Evolutionary conservation across 2,113 vertebrate genomes (phyloP), one percentile per base, ranked within the genome.

Genomic region (Festucalex cinctus): DNA sequence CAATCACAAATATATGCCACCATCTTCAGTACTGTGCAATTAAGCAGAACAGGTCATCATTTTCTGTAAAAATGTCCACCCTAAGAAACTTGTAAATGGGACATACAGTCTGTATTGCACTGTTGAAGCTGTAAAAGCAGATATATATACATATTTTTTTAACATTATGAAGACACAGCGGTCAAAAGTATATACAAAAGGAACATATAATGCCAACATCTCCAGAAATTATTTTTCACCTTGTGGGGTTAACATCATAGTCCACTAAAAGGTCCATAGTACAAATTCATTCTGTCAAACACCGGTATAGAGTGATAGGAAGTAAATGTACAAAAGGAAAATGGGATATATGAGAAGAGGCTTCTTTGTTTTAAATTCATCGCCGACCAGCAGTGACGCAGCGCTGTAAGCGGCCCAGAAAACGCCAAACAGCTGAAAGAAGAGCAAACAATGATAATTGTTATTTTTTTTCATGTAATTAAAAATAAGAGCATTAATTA

Each of bases 301-400:
- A n/a, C 97, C 97, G 57, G 96, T 99, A 88, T 99, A 99, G 73
- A 99, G 93, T 60, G 97, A 99, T 85, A 99, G 92, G 92, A 99
- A 99, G 93, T 99, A 99, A 87, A 99, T 99, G 85, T 99, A 99
- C 92, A 99, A 90, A 90, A 99, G 94, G 87, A 99, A 96, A 85
- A 99, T 98, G 65, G 97, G 97, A 85, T 99, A 99, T 88, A 99
- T 99, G 90, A 99, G 94, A 36, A 99, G 95, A 70, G 97, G 96
- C 87, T 99, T 99, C 95, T 99, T 99, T 2, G 95, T 98, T 92
- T 99, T 99, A 88, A 99, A 98, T 89, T 99, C 97, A 90, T 98
- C 97, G 83, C 96, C 95, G 6, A 98, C 97, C 53, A 99, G 93
- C 86, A 99, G 93, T 2, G 97, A 99, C 69, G 97, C 97, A 72